A percentile compares a stretch with the other conserved stretches of the same genome.
phyloP scores from a whole-genome alignment of 2,888 invertebrate genomes.

The Noctuana brunneofusca region DNA sequence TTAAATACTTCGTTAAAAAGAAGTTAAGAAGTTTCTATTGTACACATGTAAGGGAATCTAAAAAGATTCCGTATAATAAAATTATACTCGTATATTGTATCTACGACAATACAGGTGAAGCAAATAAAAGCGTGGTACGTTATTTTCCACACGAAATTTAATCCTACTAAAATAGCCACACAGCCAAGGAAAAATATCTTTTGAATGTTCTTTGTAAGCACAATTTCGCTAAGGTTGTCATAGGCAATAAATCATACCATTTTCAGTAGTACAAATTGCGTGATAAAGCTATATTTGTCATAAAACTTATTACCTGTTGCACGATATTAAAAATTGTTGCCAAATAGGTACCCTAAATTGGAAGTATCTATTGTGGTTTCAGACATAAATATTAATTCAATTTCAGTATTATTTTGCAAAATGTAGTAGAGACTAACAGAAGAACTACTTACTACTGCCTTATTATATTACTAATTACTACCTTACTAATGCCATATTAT shows the following conservation, averaged over 20 bases:
- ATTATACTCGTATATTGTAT: no score
- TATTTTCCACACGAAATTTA: not conserved
- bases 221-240: slow-evolving; percentile 30
- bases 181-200: not conserved
- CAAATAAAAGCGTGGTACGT: not conserved
- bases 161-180: not conserved
- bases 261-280: slow-evolving; percentile 61
- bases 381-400: not conserved
- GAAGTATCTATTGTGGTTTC: not conserved
- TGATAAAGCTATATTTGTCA: slow-evolving; percentile 67
- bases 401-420: no score
- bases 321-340: slow-evolving; percentile 53
- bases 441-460: no score
- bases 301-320: slow-evolving; percentile 71
- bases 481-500: no score
- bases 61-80: no score
- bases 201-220: slow-evolving; percentile 5
- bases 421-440: no score
- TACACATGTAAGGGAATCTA: no score
- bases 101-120: no score
- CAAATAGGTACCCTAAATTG: not conserved
- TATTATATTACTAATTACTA: no score
- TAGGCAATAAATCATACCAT: slow-evolving; percentile 63
- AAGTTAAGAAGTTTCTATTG: no score
- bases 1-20: no score